Base-by-base conservation (phyloP, 2,797 vertebrate species). In the Lithobates sylvaticus region DNA sequence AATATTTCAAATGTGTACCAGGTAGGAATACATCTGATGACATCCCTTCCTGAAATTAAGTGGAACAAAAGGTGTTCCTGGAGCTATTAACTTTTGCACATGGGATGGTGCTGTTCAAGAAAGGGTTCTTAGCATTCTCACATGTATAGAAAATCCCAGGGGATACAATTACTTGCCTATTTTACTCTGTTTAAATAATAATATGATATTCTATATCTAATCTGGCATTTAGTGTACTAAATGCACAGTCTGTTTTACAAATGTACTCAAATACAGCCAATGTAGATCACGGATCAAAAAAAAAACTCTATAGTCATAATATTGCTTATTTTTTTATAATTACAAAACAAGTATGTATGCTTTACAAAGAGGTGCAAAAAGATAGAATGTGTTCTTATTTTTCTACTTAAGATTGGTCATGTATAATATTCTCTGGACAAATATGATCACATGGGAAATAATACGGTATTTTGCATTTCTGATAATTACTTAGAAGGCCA, bases 401-500 rank as follows among this genome's bases (percentile, higher is more conserved):
- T 70, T 32, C 13, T 54, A n/a, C 29, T 44, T 69, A 12, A 32
- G 10, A 26, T 42, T 42, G 18, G 3, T 70, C 18, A 65, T 36
- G 23, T 65, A 34, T 69, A 77, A 18, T 18, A 39, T 47, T 70
- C 18, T 69, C 10, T 42, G 15, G 15, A 83, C 58, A 83, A 76
- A 58, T 61, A 42, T 39, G 34, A 61, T 64, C 29, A 27, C 44
- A 36, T 84, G 18, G n/a, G 34, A 77, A 77, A 77, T 77, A 26
- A 18, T 39, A 71, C 58, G 36, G 54, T 26, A 64, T 69, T 77
- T 61, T 67, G 64, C 27, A 78, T 84, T 61, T 78, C 18, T 77
- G 29, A 77, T 61, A 71, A 64, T 84, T 44, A 84, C 64, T 47
- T 84, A 77, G 16, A 36, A 58, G 18, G 32, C 73, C 42, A 47